These are phyloP conservation scores for Hedychridium roseum DNA, from an alignment of 2,888 invertebrate genomes.

Conservation along the genomic window DNA sequence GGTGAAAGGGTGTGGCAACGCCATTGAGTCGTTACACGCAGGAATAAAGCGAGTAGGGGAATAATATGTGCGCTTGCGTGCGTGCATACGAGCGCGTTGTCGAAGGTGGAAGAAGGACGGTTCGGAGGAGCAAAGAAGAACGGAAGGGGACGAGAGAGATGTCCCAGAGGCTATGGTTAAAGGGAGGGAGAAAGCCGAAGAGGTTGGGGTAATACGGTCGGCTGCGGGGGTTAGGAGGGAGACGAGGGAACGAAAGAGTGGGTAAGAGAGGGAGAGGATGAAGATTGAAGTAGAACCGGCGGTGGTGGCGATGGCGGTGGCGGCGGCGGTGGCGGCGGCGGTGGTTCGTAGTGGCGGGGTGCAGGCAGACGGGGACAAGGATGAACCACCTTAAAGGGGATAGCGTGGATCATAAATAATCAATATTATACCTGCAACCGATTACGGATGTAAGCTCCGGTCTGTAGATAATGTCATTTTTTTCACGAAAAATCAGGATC, in stretches of 20 bases:
- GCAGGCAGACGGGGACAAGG: conserved; percentile 53
- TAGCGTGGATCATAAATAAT: conserved; percentile 58
- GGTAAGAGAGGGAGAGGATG: conserved; percentile 5
- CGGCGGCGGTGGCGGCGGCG: conserved; percentile 40
- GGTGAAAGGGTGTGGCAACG: conserved; percentile 63
- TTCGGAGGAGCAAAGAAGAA: too few relatives aligned
- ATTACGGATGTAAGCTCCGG: too few relatives aligned
- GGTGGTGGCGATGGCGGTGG: conserved; percentile 41
- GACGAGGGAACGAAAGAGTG: conserved; percentile 20
- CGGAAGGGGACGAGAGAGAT: conserved; percentile 12
- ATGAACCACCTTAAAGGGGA: conserved; percentile 63
- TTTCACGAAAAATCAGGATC: conserved; percentile 18
- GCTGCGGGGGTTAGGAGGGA: conserved; percentile 21
- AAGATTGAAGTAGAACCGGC: conserved; percentile 27
- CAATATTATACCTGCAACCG: conserved; percentile 56
- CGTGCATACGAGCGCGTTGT: conserved; percentile 11
- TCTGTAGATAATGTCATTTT: conserved; percentile 12
- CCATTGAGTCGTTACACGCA: conserved; percentile 62
- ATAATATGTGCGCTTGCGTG: conserved; percentile 29
- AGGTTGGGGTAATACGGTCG: conserved; percentile 22
- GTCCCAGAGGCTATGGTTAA: conserved; percentile 17
- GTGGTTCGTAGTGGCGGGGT: conserved; percentile 39
- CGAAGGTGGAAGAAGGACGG: too few relatives aligned
- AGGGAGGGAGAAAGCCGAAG: conserved; percentile 14
- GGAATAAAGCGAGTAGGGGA: conserved; percentile 52